Evolutionary conservation across 2,113 vertebrate species (phyloP).

Genomic region (Antechinus flavipes): DNA sequence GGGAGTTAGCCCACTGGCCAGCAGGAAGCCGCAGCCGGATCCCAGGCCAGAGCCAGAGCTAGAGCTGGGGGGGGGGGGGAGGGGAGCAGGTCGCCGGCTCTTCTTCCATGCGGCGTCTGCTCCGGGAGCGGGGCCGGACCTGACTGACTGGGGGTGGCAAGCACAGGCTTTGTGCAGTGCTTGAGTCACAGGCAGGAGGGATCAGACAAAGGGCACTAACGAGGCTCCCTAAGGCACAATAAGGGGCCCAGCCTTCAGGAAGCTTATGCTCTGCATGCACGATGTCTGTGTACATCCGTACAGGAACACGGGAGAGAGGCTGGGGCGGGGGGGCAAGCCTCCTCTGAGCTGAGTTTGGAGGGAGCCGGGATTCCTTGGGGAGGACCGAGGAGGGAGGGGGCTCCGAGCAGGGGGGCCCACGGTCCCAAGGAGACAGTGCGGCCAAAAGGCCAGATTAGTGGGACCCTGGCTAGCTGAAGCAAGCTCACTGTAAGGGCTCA

Average conservation of each 20-base stretch:
- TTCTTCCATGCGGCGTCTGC: background rate
- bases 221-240: background rate
- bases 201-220: no score
- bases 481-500: no score
- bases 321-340: no score
- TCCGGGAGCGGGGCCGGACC: background rate
- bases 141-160: background rate
- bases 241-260: background rate
- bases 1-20: background rate
- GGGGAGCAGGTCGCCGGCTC: background rate
- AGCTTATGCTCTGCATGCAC: rapidly evolving
- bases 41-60: background rate
- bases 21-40: background rate
- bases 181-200: background rate
- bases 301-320: no score
- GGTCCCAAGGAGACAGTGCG: no score
- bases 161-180: background rate
- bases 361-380: no score
- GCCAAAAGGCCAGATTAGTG: no score
- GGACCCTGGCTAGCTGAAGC: no score
- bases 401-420: no score
- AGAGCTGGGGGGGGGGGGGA: background rate
- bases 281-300: no score
- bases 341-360: no score
- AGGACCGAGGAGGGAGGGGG: no score